Evolutionary conservation across 2,888 invertebrate species (phyloP), one percentile per base, ranked within the genome.

Genomic region (Drosophila picticornis): DNA sequence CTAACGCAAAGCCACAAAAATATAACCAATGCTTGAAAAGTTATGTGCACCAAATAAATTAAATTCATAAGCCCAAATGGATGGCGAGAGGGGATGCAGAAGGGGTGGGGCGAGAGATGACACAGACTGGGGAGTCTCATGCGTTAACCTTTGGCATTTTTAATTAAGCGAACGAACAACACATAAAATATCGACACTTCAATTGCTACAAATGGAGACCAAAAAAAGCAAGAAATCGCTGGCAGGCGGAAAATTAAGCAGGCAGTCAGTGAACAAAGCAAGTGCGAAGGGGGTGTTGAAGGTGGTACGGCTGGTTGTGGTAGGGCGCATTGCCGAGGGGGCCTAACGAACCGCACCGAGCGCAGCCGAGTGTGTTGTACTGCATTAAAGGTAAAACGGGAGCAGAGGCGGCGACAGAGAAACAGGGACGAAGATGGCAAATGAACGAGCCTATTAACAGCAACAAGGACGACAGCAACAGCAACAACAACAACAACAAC

Each of bases 111-210:
- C 10, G 51, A n/a, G 19, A 22, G 40, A 32, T 25, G 10, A 55
- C 11, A 34, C 25, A 31, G 53, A 22, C 22, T 32, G 13, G 25
- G 43, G 16, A 0, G 57, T 22, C 57, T 56, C 59, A 81, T 81
- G 85, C 81, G 76, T 90, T 87, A 88, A 90, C 87, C 87, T 87
- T 90, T 87, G 86, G 86, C 90, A 87, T 87, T 87, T 87, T 90
- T 90, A 90, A 90, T 87, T 90, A 90, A 90, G 77, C 78, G 88
- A 82, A 79, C 82, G 84, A 82, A 82, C 86, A 90, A 77, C 80
- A 84, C 86, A 90, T 87, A 85, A 87, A 89, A 87, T 87, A 87
- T 87, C 86, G 86, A 89, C 90, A 88, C 90, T 88, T 85, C 85
- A 90, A 85, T 87, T 85, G 90, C 83, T 76, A 70, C 73, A 86